Evolutionary conservation across 2,888 invertebrate genomes (phyloP), one percentile per base, ranked within the genome.

Genomic region (Brachypalpus laphriformis): DNA sequence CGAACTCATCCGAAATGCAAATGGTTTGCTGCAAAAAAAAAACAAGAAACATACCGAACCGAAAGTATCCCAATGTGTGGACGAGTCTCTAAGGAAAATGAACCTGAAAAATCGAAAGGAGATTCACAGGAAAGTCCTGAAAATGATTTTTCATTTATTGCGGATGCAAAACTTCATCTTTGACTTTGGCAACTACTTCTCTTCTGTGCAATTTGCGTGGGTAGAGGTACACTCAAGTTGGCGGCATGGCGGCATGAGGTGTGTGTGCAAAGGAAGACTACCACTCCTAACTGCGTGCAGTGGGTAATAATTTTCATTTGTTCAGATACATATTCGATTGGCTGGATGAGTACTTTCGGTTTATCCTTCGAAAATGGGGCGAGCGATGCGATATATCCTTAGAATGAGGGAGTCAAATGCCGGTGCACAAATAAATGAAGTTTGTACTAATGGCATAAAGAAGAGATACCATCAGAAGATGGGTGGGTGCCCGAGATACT

Each of bases 71-170:
- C 11, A 42, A 25, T 57, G 63, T 83, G 78, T 72, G 77, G 66
- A 70, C 20, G 31, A 63, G 37, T 49, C 37, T 80, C 57, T 42
- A 16, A 74, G 74, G 66, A 71, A 63, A 75, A 49, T 57, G 22
- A 66, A 71, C 45, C 78, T 63, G 72, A 66, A 59, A 71, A 70
- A 81, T 85, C 57, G 59, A 65, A 59, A 70, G 68, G 75, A 81
- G 66, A 76, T 65, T 75, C 70, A 54, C 70, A 54, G 47, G 47
- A 51, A 25, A 68, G 31, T 65, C 72, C 75, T 81, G 85, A 40
- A 81, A 81, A 76, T 81, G 81, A 85, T 85, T 85, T 85, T 85
- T 85, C 83, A 85, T 83, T 83, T 85, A 80, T 85, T 80, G 57
- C 54, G 8, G 40, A 47, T 42, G 70, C 80, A 71, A 80, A 82